phyloP scores from a whole-genome alignment of 2,797 vertebrate genomes.

The Gymnothorax javanicus region DNA sequence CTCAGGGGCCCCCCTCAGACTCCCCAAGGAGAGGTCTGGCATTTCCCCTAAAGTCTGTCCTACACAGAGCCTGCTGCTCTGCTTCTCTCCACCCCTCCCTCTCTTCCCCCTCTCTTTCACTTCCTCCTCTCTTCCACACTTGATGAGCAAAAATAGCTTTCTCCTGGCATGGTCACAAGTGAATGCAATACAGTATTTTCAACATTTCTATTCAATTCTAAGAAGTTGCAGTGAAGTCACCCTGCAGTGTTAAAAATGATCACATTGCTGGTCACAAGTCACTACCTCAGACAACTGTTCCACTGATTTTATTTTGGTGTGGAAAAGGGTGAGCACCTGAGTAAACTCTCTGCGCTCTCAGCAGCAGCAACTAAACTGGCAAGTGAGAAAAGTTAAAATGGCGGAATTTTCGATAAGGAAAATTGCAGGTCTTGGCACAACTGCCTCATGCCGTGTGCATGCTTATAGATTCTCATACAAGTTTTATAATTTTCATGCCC shows the following conservation, averaged over 20 bases:
- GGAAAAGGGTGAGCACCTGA: not conserved
- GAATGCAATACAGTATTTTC: not conserved
- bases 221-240: too few relatives aligned
- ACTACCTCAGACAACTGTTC: too few relatives aligned
- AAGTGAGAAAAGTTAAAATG: too few relatives aligned
- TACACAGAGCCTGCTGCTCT: not conserved
- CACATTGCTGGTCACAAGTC: too few relatives aligned
- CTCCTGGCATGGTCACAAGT: not conserved
- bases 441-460: not conserved
- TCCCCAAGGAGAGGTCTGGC: conserved; percentile 33
- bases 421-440: not conserved
- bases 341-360: not conserved
- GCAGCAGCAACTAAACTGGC: not conserved
- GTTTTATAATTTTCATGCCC: not conserved
- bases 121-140: not conserved
- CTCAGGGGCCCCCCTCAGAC: not conserved
- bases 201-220: not conserved
- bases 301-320: too few relatives aligned
- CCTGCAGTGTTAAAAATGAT: too few relatives aligned
- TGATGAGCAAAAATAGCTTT: not conserved
- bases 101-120: not conserved
- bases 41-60: conserved; percentile 32
- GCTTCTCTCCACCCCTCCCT: too few relatives aligned
- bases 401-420: not conserved
- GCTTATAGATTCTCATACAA: not conserved